A percentile compares a stretch with the other conserved stretches of the same genome.
These are phyloP conservation scores for Anthopleura sola DNA, from an alignment of 64 coral and sea anemone genomes.

Conservation along the genomic window DNA sequence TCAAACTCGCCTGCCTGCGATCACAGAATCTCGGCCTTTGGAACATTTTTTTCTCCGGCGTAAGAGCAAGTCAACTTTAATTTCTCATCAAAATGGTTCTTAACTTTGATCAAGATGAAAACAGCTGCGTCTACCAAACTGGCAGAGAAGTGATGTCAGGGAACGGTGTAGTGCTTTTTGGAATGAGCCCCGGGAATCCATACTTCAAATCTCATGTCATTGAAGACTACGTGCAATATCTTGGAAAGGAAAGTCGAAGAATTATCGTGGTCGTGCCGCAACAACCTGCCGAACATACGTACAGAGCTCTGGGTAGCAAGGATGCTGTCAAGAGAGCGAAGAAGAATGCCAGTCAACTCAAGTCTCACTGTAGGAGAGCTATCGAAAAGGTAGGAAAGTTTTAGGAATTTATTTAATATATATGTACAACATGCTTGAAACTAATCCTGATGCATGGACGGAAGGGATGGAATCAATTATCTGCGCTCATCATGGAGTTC, in stretches of 20 bases:
- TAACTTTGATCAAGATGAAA: constrained; percentile 15
- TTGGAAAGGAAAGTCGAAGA: constrained; percentile 41
- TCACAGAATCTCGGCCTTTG: neutral
- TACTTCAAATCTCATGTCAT: constrained; percentile 52
- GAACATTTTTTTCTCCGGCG: neutral
- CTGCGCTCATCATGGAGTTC: too few species aligned
- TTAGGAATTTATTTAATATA: neutral
- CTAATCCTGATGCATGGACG: too few species aligned
- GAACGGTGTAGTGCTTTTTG: constrained; percentile 61
- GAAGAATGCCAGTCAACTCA: constrained; percentile 44
- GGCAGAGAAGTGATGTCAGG: constrained; percentile 38
- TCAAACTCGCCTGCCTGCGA: neutral
- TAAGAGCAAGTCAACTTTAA: neutral
- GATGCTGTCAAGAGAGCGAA: constrained; percentile 71
- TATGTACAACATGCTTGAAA: too few species aligned
- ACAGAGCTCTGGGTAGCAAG: constrained; percentile 59
- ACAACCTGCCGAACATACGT: constrained; percentile 62
- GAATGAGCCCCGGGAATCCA: constrained; percentile 70
- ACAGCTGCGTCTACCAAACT: constrained; percentile 32
- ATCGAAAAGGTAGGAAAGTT: constrained; percentile 48
- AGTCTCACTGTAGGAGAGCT: constrained; percentile 52
- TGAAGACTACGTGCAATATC: constrained; percentile 49
- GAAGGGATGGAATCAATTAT: neutral
- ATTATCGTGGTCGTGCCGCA: constrained; percentile 44
- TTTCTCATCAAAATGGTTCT: constrained; percentile 17